A percentile compares a stretch with the other conserved stretches of the same genome.
phyloP scores from a whole-genome alignment of 2,797 vertebrate species.

The Paratrypauchen microcephalus region DNA sequence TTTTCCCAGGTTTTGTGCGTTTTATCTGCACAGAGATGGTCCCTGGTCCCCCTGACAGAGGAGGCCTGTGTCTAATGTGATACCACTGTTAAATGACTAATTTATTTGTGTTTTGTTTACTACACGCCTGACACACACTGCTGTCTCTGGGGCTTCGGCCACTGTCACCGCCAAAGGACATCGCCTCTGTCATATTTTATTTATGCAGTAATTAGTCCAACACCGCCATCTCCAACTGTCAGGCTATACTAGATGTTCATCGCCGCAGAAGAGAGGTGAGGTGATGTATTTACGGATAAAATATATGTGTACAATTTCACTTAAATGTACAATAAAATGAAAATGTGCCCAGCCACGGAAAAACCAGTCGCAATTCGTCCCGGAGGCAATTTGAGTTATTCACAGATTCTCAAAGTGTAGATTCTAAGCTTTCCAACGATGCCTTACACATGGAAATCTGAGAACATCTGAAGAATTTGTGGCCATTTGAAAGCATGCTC shows the following conservation, averaged over 20 bases:
- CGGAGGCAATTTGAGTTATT: no score
- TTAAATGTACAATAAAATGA: no score
- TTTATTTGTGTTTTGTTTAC: constrained; percentile 45
- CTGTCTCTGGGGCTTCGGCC: constrained; percentile 29
- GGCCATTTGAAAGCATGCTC: no score
- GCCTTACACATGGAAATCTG: no score
- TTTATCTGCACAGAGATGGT: constrained; percentile 21
- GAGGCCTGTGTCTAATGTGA: constrained; percentile 39
- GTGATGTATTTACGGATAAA: not conserved
- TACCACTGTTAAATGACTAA: constrained; percentile 34
- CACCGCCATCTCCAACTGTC: constrained; percentile 45
- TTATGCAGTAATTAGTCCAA: constrained; percentile 51
- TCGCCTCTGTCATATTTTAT: constrained; percentile 40
- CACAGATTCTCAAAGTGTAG: no score
- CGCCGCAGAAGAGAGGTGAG: constrained; percentile 18
- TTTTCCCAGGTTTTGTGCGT: not conserved
- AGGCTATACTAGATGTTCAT: constrained; percentile 17
- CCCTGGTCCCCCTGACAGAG: constrained; percentile 13
- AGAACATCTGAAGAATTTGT: no score
- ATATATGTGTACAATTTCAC: not conserved
- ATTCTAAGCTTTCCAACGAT: no score
- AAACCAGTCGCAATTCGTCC: no score
- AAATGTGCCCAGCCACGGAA: no score
- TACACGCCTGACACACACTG: constrained; percentile 25
- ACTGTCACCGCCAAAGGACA: constrained; percentile 37